A percentile compares a stretch with the other conserved stretches of the same genome.
Conservation (phyloP, 2,113 vertebrate species). For the Callipepla squamata region DNA sequence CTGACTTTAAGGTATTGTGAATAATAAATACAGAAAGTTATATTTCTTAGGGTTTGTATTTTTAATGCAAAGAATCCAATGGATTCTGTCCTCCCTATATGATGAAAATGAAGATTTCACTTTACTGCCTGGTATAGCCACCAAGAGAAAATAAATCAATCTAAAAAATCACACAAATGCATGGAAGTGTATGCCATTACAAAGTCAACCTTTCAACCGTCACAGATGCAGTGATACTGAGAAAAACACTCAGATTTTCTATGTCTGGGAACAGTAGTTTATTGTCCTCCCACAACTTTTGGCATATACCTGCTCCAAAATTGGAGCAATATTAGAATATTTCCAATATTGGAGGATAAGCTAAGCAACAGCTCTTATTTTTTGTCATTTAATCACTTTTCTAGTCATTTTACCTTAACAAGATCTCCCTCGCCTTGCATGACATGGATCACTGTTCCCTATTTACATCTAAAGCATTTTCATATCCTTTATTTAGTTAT, state of each 20-base stretch:
- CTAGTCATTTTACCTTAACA: background rate
- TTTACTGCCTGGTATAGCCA: background rate
- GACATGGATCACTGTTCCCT: background rate
- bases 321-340: background rate
- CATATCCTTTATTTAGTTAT: background rate
- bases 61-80: background rate
- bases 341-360: background rate
- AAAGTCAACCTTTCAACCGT: background rate
- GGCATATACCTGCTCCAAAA: background rate
- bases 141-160: background rate
- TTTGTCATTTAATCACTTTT: background rate
- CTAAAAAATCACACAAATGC: background rate
- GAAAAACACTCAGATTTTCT: background rate
- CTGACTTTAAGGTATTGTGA: background rate
- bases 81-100: background rate
- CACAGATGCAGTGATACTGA: background rate
- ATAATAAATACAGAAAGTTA: background rate
- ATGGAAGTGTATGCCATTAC: background rate
- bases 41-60: background rate
- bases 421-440: background rate
- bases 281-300: background rate
- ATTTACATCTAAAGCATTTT: background rate
- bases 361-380: background rate
- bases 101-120: background rate
- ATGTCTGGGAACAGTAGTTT: background rate